Evolutionary conservation across 2,113 vertebrate genomes (phyloP), one percentile per base, ranked within the genome.

Genomic region (Dipodomys merriami): DNA sequence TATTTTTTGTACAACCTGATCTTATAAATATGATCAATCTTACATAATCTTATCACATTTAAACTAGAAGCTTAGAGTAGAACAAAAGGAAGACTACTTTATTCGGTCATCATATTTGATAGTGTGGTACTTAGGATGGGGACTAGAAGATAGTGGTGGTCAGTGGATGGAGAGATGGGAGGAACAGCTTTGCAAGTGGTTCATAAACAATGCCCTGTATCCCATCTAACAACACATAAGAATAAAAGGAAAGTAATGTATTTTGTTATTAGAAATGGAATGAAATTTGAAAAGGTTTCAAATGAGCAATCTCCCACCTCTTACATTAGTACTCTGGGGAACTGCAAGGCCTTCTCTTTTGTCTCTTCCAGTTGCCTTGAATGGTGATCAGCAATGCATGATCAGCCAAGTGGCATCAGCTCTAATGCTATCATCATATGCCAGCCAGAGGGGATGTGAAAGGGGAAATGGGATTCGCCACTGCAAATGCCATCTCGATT

Each of bases 341-440:
- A 11, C 91, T 86, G 69, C 72, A 95, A 94, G 88, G 60, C 94
- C 95, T 93, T 81, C 67, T 95, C 96, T 96, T 97, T 98, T 97
- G 97, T 98, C 96, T 97, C 90, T 96, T 94, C 71, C 22, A 64
- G 79, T 92, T 96, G 96, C 96, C 95, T 93, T 94, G 95, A 97
- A 97, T 95, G 93, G 91, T 93, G 96, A 97, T 97, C 96, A 92
- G 96, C 92, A 98, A 96, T 97, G 96, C 95, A 93, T 96, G 96
- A 91, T 19, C 90, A 91, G 93, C 93, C 97, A 96, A 97, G 94
- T 94, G 95, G 87, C 90, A 97, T 93, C 93, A 89, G 96, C 93
- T 95, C 85, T 85, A 94, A 97, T 95, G 46, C 92, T 93, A 90
- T 97, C 96, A 94, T 39, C 92, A 92, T 18, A 20, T 93, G 86